These are phyloP conservation scores for Melitaea athalia DNA, from an alignment of 2,888 invertebrate genomes.

Conservation along the genomic window DNA sequence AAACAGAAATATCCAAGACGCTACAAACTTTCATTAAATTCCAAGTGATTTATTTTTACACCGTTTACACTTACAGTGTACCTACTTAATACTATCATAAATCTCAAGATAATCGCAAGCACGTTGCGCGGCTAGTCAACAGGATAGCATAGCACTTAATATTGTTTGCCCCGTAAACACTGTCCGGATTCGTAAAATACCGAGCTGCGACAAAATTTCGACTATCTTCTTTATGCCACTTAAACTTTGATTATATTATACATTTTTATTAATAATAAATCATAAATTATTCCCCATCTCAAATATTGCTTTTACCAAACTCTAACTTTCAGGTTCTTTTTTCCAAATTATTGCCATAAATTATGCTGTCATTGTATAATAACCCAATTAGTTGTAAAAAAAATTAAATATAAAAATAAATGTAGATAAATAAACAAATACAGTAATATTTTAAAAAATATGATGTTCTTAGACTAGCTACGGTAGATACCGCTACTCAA, in stretches of 20 bases:
- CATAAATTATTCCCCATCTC: conserved; percentile 19
- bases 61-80: conserved; percentile 8
- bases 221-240: conserved; percentile 14
- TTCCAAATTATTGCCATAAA: no score
- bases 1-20: background rate
- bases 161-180: conserved; percentile 29
- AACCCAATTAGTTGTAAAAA: no score
- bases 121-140: conserved; percentile 1
- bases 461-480: background rate
- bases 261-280: conserved; percentile 30
- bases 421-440: background rate
- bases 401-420: no score
- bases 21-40: background rate
- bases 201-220: conserved; percentile 20
- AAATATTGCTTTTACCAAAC: conserved; percentile 24
- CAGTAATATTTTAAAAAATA: background rate
- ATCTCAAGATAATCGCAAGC: conserved; percentile 16
- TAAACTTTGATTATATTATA: conserved; percentile 25
- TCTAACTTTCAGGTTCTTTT: background rate
- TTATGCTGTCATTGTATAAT: no score
- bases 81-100: conserved; percentile 15
- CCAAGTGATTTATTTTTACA: background rate
- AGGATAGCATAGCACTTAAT: conserved; percentile 24
- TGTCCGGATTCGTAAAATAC: conserved; percentile 4
- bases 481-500: background rate